These are phyloP conservation scores for Noctuana brunneofusca DNA, from an alignment of 2,888 invertebrate species.

Conservation along the genomic window DNA sequence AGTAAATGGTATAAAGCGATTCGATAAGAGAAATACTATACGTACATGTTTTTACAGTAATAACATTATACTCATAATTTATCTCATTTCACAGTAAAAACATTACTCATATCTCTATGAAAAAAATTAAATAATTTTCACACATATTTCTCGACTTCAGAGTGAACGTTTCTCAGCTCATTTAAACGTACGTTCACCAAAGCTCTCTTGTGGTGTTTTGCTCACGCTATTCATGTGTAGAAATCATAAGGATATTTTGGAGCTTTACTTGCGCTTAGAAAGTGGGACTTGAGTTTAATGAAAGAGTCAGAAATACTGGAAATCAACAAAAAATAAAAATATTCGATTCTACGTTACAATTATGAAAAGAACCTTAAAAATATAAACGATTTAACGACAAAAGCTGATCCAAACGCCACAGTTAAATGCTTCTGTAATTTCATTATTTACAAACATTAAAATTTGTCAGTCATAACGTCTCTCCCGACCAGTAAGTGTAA, in stretches of 20 bases:
- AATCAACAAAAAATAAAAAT: neutral
- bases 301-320: neutral
- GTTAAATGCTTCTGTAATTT: neutral
- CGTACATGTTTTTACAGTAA: too few relatives aligned
- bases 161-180: slow-evolving; percentile 1
- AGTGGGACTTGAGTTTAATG: slow-evolving; percentile 6
- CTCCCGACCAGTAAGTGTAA: too few relatives aligned
- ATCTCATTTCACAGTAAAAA: neutral
- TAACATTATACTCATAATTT: too few relatives aligned
- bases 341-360: neutral
- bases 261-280: neutral
- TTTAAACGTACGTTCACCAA: slow-evolving; percentile 6
- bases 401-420: neutral
- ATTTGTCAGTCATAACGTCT: too few relatives aligned
- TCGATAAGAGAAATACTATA: too few relatives aligned
- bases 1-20: too few relatives aligned
- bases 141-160: slow-evolving; percentile 1
- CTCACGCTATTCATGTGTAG: slow-evolving; percentile 4
- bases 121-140: neutral
- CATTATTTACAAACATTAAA: too few relatives aligned
- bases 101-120: neutral
- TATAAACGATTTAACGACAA: slow-evolving; percentile 7
- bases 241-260: neutral
- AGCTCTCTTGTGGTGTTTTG: neutral
- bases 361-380: slow-evolving; percentile 4